A percentile compares a stretch with the other conserved stretches of the same genome.
phyloP scores from a whole-genome alignment of 2,888 invertebrate genomes.

The Mantis religiosa region DNA sequence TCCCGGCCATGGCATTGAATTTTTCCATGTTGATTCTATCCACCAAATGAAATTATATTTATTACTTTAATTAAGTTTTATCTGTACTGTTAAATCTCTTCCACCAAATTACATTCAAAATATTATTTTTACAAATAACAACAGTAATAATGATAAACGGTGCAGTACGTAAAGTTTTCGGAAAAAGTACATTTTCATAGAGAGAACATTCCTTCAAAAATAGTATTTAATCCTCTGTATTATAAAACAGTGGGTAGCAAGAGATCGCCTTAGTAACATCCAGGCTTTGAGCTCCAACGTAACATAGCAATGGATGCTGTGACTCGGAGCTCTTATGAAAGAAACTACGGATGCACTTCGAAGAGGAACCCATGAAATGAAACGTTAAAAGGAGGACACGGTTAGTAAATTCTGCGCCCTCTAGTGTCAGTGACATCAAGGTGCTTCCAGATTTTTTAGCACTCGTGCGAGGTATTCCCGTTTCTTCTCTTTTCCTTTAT shows the following conservation, averaged over 20 bases:
- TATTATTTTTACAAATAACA: no score
- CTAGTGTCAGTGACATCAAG: neutral
- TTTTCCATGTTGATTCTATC: no score
- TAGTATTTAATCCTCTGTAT: neutral
- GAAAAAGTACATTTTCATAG: no score
- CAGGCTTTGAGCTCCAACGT: neutral
- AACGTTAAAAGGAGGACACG: neutral
- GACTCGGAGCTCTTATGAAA: neutral
- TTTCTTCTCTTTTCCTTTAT: neutral
- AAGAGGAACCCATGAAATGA: neutral
- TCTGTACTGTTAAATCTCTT: no score
- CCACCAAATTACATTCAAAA: no score
- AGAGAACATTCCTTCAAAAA: no score
- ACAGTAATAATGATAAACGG: no score
- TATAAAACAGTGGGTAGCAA: neutral
- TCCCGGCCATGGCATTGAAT: no score
- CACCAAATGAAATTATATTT: no score
- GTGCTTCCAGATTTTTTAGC: neutral
- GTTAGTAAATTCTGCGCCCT: neutral
- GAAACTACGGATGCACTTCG: neutral
- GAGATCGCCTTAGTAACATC: neutral
- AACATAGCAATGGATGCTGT: neutral
- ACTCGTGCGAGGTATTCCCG: neutral
- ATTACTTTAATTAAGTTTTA: no score
- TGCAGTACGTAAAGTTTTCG: no score